Evolutionary conservation across 2,888 invertebrate genomes (phyloP).

Genomic region (Napeogenes inachia): DNA sequence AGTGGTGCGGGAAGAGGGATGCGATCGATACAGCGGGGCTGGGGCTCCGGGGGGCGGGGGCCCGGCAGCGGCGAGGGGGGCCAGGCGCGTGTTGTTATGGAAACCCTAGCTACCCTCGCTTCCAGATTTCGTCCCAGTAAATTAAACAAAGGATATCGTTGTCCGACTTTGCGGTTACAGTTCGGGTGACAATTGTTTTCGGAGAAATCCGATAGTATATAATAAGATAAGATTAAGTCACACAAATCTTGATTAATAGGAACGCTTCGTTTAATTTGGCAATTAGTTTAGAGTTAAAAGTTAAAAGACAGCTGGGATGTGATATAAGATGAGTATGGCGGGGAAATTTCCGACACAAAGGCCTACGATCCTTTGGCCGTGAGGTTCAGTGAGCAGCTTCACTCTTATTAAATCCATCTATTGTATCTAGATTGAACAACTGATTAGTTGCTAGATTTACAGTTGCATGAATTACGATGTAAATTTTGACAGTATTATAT

Average conservation of each 20-base stretch:
- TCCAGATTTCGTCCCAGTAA: constrained; percentile 73
- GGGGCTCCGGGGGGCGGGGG: constrained; percentile 34
- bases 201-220: constrained; percentile 28
- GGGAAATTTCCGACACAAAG: constrained; percentile 36
- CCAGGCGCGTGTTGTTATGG: constrained; percentile 71
- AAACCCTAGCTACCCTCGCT: constrained; percentile 71
- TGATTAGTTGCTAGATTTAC: constrained; percentile 21
- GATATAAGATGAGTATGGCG: constrained; percentile 26
- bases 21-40: constrained; percentile 50
- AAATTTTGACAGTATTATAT: constrained; percentile 11
- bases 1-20: constrained; percentile 54
- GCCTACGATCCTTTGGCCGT: constrained; percentile 31
- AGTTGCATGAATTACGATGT: not conserved
- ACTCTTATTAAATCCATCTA: constrained; percentile 27
- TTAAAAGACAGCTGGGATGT: constrained; percentile 19
- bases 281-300: constrained; percentile 9
- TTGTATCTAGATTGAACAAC: constrained; percentile 26
- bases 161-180: constrained; percentile 32
- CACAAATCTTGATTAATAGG: constrained; percentile 21
- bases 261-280: constrained; percentile 14
- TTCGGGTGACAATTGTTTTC: constrained; percentile 30
- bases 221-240: constrained; percentile 27
- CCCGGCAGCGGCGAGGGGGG: constrained; percentile 30
- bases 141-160: constrained; percentile 74
- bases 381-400: constrained; percentile 32